Evolutionary conservation across 1,140 invertebrate genomes (phyloP).

Genomic region (Propsilocerus akamusi): DNA sequence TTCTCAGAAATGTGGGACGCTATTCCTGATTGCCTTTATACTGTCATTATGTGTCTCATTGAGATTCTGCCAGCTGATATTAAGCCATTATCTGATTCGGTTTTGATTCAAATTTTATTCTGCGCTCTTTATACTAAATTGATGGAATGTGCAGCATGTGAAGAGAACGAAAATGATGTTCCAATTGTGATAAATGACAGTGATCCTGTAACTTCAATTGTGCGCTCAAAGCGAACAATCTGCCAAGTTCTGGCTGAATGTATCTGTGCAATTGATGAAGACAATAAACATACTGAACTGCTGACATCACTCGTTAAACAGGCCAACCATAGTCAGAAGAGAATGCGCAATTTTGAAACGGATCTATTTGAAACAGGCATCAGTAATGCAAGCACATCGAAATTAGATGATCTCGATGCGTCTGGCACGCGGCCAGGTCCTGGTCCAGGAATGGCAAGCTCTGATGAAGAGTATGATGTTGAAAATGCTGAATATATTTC

Average conservation of each 20-base stretch:
- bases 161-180: slow-evolving; percentile 20
- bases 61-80: slow-evolving; percentile 43
- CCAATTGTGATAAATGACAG: slow-evolving; percentile 1
- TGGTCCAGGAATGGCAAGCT: neutral
- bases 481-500: slow-evolving; percentile 27
- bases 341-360: neutral
- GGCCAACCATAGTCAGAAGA: slow-evolving; percentile 25
- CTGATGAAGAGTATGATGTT: slow-evolving; percentile 22
- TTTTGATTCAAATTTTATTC: slow-evolving; percentile 44
- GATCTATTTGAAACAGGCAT: slow-evolving; percentile 7
- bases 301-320: slow-evolving; percentile 37
- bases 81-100: slow-evolving; percentile 40
- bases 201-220: slow-evolving; percentile 11
- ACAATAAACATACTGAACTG: slow-evolving; percentile 50
- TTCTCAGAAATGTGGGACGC: slow-evolving; percentile 35
- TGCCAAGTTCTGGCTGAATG: slow-evolving; percentile 45
- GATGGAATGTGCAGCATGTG: slow-evolving; percentile 25
- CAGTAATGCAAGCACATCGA: slow-evolving; percentile 19
- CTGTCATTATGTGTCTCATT: slow-evolving; percentile 33
- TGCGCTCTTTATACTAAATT: slow-evolving; percentile 35
- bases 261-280: slow-evolving; percentile 56
- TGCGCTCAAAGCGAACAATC: slow-evolving; percentile 19
- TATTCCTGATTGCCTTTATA: slow-evolving; percentile 32
- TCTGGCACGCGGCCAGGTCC: too few relatives aligned
- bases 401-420: slow-evolving; percentile 20